phyloP scores from a whole-genome alignment of 2,113 vertebrate genomes.

The Saguinus midas region DNA sequence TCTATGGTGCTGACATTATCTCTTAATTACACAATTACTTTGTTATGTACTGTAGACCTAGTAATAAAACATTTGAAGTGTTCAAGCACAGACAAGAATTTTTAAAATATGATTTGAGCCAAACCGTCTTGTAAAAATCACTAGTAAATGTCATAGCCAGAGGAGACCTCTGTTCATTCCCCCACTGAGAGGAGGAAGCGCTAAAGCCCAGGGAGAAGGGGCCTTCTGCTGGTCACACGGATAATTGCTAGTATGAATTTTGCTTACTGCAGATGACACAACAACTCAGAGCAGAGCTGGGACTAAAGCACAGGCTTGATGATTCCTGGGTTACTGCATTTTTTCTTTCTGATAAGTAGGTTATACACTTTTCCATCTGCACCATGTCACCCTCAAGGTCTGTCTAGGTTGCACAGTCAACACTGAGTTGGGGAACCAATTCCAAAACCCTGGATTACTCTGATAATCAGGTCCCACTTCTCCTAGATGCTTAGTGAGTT shows the following conservation, averaged over 20 bases:
- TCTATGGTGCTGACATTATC: slow-evolving; percentile 84
- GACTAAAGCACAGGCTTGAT: not conserved
- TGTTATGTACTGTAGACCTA: slow-evolving; percentile 79
- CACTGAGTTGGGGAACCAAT: not conserved
- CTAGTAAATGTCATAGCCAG: not conserved
- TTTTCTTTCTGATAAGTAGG: not conserved
- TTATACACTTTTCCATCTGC: not conserved
- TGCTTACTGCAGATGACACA: not conserved
- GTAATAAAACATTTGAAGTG: slow-evolving; percentile 82
- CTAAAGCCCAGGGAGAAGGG: not conserved
- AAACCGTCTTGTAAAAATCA: slow-evolving; percentile 63
- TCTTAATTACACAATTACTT: slow-evolving; percentile 87
- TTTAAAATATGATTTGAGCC: slow-evolving; percentile 66
- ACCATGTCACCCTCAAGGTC: not conserved
- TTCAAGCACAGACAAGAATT: slow-evolving; percentile 76
- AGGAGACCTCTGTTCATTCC: not conserved
- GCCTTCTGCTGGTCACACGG: accelerated
- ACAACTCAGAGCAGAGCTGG: not conserved
- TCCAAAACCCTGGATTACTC: not conserved
- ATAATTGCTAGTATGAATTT: not conserved
- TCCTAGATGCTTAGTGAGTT: not conserved
- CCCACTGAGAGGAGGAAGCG: not conserved
- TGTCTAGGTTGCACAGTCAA: not conserved
- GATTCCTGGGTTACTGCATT: not conserved
- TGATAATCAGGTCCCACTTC: not conserved